These are phyloP conservation scores for Centrocercus urophasianus DNA, from an alignment of 2,113 vertebrate species.

Conservation along the genomic window DNA sequence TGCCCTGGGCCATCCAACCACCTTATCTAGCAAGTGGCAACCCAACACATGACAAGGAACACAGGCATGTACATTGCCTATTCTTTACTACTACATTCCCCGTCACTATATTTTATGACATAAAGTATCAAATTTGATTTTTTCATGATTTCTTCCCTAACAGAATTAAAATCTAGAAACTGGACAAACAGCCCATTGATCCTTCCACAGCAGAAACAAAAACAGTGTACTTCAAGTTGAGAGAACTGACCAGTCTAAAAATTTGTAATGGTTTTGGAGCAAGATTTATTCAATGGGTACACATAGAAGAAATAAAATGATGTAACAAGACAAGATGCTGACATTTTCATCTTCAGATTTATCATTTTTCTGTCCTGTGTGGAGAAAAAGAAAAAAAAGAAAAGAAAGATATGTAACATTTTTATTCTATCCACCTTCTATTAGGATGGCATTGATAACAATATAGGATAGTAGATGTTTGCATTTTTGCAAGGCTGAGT, in stretches of 20 bases:
- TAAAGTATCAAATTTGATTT: not conserved
- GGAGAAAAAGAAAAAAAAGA: not conserved
- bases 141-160: not conserved
- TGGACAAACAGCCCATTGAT: not conserved
- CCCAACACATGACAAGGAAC: not conserved
- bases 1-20: no score
- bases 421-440: not conserved
- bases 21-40: no score
- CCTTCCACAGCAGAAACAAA: not conserved
- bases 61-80: not conserved
- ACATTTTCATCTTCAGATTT: not conserved
- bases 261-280: not conserved
- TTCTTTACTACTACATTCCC: not conserved
- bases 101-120: not conserved
- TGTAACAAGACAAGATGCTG: not conserved
- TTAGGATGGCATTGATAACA: not conserved
- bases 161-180: not conserved
- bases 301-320: not conserved
- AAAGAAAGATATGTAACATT: not conserved
- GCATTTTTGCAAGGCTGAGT: not conserved
- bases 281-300: not conserved
- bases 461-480: not conserved
- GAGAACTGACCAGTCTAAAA: not conserved
- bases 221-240: not conserved
- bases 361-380: not conserved